Evolutionary conservation across 2,113 vertebrate genomes (phyloP), one percentile per base, ranked within the genome.

Genomic region (Ctenodactylus gundi): DNA sequence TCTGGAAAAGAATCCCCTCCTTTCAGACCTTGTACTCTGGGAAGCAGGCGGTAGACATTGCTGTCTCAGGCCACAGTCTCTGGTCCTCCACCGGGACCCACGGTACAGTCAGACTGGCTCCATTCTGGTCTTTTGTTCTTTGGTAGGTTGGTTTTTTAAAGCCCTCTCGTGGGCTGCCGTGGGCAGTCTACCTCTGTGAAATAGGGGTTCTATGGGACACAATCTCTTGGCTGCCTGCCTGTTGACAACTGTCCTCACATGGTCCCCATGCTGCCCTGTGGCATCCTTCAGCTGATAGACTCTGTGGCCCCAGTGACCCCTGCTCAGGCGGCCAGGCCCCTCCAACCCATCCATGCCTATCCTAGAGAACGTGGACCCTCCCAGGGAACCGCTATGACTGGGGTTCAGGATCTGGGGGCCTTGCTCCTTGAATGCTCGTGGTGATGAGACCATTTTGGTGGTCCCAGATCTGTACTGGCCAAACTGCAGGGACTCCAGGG

Each of bases 221-320:
- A n/a, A n/a, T n/a, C n/a, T n/a, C 0, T 1, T 21, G 7, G 5
- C 6, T 25, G 0, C 39, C 53, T 60, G 27, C 10, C 8, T 4
- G 17, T 0, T 1, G 12, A 44, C n/a, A 12, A 5, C 49, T 18
- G 58, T 25, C 39, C 5, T 25, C 1, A 3, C 27, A 1, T 0
- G 0, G 49, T 41, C 39, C 29, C 0, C 1, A 5, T 0, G 13
- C 18, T 5, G 41, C 46, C 23, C 7, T 2, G 1, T 4, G 2
- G 4, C 9, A 0, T 67, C 41, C 31, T 72, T 12, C 3, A 0
- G 8, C 20, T 25, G 41, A 29, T 39, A 51, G 3, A 41, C 5
- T 1, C 36, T 4, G 0, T 0, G 1, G 64, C 31, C 29, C 34
- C 6, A 4, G 21, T 0, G 29, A 31, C 57, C 7, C 0, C 17